A percentile compares a stretch with the other conserved stretches of the same genome.
Conservation (phyloP, 2,888 invertebrate genomes). For the Thecophora atra region DNA sequence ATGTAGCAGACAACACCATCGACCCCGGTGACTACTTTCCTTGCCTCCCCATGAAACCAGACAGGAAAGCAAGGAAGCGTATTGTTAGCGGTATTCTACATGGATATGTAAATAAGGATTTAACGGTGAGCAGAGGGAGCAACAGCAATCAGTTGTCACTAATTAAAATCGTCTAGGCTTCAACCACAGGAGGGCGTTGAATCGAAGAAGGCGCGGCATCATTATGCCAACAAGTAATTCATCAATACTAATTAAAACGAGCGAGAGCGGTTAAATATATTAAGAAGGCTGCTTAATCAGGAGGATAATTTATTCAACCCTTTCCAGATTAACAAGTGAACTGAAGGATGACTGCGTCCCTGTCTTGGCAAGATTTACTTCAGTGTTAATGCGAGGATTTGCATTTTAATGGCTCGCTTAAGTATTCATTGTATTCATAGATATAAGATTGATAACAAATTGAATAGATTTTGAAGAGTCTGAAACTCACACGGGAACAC, state of each 20-base stretch:
- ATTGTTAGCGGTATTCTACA: background rate
- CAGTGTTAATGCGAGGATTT: background rate
- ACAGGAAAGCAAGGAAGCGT: background rate
- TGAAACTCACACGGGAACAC: too few species aligned
- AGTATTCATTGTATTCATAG: slow-evolving; percentile 3
- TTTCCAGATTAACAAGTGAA: too few species aligned
- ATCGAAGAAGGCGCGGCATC: background rate
- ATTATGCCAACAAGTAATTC: background rate
- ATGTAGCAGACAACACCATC: background rate
- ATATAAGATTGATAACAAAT: background rate
- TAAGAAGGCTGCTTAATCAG: too few species aligned
- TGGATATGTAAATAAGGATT: background rate
- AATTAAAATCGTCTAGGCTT: background rate
- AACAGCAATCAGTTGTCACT: background rate
- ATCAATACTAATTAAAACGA: background rate
- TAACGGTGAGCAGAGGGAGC: background rate
- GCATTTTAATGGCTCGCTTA: background rate
- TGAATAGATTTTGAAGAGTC: background rate
- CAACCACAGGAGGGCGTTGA: background rate
- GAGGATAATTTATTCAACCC: background rate
- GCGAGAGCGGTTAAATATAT: background rate
- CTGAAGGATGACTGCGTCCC: too few species aligned
- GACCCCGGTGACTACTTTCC: background rate
- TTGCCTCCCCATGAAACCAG: background rate
- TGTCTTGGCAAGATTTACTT: too few species aligned